Evolutionary conservation across 2,797 vertebrate species (phyloP).

Genomic region (Furcifer pardalis): DNA sequence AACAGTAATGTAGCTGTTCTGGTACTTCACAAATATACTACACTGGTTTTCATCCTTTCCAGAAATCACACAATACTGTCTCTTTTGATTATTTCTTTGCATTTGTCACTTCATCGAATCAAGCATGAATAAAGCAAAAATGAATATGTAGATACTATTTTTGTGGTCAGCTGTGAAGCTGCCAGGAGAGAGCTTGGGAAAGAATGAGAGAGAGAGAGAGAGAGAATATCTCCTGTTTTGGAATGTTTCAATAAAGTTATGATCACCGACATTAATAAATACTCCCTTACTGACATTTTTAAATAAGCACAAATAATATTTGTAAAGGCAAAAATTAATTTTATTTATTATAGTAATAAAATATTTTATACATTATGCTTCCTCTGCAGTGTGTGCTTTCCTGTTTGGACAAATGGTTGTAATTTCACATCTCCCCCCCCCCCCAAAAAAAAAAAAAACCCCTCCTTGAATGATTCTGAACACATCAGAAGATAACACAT

Average conservation of each 20-base stretch:
- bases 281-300: slow-evolving; percentile 79
- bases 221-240: slow-evolving; percentile 51
- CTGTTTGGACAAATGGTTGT: not conserved
- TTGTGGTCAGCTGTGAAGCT: slow-evolving; percentile 78
- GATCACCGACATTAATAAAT: slow-evolving; percentile 67
- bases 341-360: slow-evolving; percentile 90
- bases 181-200: slow-evolving; percentile 59
- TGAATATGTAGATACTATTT: slow-evolving; percentile 74
- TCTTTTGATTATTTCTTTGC: slow-evolving; percentile 67
- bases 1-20: slow-evolving; percentile 63
- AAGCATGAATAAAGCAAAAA: slow-evolving; percentile 73
- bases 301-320: slow-evolving; percentile 87
- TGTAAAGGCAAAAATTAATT: slow-evolving; percentile 80
- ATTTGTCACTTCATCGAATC: slow-evolving; percentile 74
- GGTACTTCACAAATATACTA: slow-evolving; percentile 68
- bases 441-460: no score
- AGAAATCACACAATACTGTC: slow-evolving; percentile 63
- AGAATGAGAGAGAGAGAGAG: no score
- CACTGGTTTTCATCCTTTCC: slow-evolving; percentile 64
- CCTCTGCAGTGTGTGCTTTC: slow-evolving; percentile 53
- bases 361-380: slow-evolving; percentile 83
- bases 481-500: not conserved
- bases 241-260: slow-evolving; percentile 64
- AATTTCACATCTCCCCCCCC: not conserved
- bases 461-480: not conserved